Percentiles rank a stretch among this genome's conserved stretches.
phyloP scores from a whole-genome alignment of 2,888 invertebrate species.

The Neuroscelio doddi region DNA sequence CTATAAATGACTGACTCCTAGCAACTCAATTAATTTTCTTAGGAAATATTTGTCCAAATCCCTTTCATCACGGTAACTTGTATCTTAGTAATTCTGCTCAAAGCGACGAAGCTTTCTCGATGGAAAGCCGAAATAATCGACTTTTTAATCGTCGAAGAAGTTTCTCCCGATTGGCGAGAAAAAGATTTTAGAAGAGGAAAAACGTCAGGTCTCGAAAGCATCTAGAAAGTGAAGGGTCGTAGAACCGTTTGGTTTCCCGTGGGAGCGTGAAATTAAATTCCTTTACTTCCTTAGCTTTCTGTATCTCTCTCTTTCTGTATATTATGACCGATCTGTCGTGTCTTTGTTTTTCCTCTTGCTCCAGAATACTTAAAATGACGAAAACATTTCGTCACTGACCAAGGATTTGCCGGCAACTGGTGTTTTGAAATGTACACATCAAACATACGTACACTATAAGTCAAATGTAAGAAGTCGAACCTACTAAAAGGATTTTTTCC shows the following conservation, averaged over 20 bases:
- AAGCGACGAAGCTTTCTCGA: slow-evolving; percentile 7
- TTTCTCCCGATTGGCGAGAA: slow-evolving; percentile 23
- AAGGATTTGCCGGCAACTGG: slow-evolving; percentile 13
- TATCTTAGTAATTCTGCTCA: neutral
- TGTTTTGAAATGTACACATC: neutral
- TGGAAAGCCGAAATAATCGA: slow-evolving; percentile 30
- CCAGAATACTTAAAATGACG: slow-evolving; percentile 28
- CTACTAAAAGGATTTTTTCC: slow-evolving; percentile 39
- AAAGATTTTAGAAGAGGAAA: slow-evolving; percentile 28
- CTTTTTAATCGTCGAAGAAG: slow-evolving; percentile 38
- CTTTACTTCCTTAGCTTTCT: slow-evolving; percentile 43
- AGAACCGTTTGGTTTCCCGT: slow-evolving; percentile 55
- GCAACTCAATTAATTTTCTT: slow-evolving; percentile 37
- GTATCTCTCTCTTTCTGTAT: slow-evolving; percentile 21
- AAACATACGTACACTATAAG: neutral
- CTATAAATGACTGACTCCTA: too few species aligned
- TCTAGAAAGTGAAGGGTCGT: slow-evolving; percentile 45
- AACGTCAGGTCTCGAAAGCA: slow-evolving; percentile 36
- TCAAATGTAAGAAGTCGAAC: slow-evolving; percentile 8
- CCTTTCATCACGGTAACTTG: slow-evolving; percentile 15
- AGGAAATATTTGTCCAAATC: slow-evolving; percentile 5
- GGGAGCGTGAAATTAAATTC: slow-evolving; percentile 65
- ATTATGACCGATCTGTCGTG: too few species aligned
- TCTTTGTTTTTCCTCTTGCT: slow-evolving; percentile 15
- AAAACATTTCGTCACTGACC: slow-evolving; percentile 45